A percentile compares a stretch with the other conserved stretches of the same genome.
These are phyloP conservation scores for Sebastes nivosus DNA, from an alignment of 2,797 vertebrate genomes.

Conservation along the genomic window DNA sequence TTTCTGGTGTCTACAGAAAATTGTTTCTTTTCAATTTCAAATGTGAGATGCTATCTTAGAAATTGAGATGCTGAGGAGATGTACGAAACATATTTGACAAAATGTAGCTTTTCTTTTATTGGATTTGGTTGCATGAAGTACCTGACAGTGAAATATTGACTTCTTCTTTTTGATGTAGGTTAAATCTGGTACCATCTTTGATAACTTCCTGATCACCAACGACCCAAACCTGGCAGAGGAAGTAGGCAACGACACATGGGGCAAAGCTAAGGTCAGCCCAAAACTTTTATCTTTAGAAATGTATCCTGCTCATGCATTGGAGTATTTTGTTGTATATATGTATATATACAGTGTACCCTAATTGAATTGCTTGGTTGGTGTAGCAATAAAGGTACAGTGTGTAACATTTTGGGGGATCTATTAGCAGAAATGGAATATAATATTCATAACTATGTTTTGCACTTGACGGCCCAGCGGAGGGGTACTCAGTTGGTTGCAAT, in stretches of 20 bases:
- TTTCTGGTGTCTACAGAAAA: not conserved
- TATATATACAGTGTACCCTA: not conserved
- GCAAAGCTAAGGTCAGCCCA: constrained; percentile 81
- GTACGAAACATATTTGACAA: not conserved
- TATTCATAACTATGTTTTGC: no score
- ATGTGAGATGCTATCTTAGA: not conserved
- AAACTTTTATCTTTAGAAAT: not conserved
- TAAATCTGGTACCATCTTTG: constrained; percentile 89
- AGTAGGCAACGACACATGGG: constrained; percentile 85
- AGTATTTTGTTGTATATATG: not conserved
- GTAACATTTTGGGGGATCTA: no score
- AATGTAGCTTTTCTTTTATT: not conserved
- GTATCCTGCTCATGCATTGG: not conserved
- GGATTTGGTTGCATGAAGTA: not conserved
- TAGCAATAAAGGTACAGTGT: not conserved
- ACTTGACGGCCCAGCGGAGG: no score
- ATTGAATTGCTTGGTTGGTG: not conserved
- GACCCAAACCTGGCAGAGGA: constrained; percentile 88
- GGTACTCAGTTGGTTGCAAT: no score
- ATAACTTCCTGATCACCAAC: constrained; percentile 88
- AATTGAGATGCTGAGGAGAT: not conserved
- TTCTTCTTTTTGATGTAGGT: constrained; percentile 74
- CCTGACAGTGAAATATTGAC: not conserved
- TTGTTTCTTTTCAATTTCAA: not conserved
- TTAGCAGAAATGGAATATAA: no score